Base-by-base conservation (phyloP, 2,888 invertebrate genomes). In the Chalcis sispes region DNA sequence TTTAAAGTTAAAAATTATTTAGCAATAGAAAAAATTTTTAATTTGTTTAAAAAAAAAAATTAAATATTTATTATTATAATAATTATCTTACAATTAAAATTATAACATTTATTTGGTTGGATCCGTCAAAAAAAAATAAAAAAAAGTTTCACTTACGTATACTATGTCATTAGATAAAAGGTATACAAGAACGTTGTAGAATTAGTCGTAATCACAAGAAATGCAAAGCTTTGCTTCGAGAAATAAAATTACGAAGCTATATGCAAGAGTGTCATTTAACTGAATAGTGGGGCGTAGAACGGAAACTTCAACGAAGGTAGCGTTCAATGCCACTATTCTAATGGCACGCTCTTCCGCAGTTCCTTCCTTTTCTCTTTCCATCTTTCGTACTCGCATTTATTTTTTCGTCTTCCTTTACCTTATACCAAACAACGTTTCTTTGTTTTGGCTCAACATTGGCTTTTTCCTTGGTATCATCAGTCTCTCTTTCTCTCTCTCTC, bases 361-460 rank as follows among this genome's bases (percentile, higher is more conserved):
- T 59, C 4, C 48, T 18, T 27, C 27, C 15, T 15, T 32, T 15
- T 15, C 40, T 42, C 32, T 54, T 13, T 66, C 23, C 8, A 25
- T 58, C 46, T 56, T 29, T 4, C 20, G 15, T 20, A 2, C 23
- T 8, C 48, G 1, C 27, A 15, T 5, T 10, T 69, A n/a, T n/a
- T 42, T 8, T 29, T 13, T 58, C 52, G 23, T 20, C 20, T 59
- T 32, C 46, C 15, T 48, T 56, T n/a, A n/a, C n/a, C n/a, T n/a
- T n/a, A n/a, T n/a, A n/a, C n/a, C n/a, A 61, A 50, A 72, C 56
- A 61, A 62, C 29, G 46, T 66, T 72, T 50, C 71, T 76, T 74
- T 71, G 73, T 75, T 59, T 72, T 61, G 23, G 56, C 25, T 29
- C 52, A 32, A 50, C 40, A 50, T 46, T 79, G 75, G 77, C 79